Percentiles rank a stretch among this genome's conserved stretches.
phyloP scores from a whole-genome alignment of 1,140 invertebrate genomes.

The Drosophila dunni region DNA sequence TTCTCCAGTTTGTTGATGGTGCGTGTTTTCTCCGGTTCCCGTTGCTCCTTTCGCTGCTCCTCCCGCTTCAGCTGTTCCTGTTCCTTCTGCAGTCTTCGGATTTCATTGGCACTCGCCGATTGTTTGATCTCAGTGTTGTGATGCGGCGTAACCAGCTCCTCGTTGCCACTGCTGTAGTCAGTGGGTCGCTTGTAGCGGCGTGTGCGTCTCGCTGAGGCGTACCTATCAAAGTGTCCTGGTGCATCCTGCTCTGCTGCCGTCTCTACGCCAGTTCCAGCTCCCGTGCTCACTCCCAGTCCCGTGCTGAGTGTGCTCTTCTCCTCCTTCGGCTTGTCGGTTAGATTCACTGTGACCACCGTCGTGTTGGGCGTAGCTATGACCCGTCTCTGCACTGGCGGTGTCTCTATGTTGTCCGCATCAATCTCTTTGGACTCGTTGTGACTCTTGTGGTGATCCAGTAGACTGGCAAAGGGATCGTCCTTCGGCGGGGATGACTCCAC shows the following conservation, averaged over 20 bases:
- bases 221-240: conserved; percentile 92
- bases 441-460: conserved; percentile 67
- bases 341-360: conserved; percentile 73
- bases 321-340: conserved; percentile 67
- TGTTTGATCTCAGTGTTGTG: conserved; percentile 55
- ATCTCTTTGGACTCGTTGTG: conserved; percentile 90
- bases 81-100: conserved; percentile 84
- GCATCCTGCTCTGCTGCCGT: conserved; percentile 84
- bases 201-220: conserved; percentile 92
- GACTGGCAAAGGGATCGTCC: conserved; percentile 63
- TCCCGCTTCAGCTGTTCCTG: conserved; percentile 35
- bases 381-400: conserved; percentile 91
- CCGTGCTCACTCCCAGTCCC: conserved; percentile 42
- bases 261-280: background rate
- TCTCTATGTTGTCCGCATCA: conserved; percentile 96
- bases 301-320: conserved; percentile 39
- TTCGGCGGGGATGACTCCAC: conserved; percentile 44
- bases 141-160: conserved; percentile 84
- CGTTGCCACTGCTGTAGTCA: conserved; percentile 87
- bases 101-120: conserved; percentile 87
- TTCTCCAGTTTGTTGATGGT: conserved; percentile 85
- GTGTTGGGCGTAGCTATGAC: conserved; percentile 82
- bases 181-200: conserved; percentile 91
- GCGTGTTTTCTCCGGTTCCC: conserved; percentile 56
- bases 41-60: conserved; percentile 31